These are phyloP conservation scores for Metopolophium dirhodum DNA, from an alignment of 1,140 invertebrate genomes.

Conservation along the genomic window DNA sequence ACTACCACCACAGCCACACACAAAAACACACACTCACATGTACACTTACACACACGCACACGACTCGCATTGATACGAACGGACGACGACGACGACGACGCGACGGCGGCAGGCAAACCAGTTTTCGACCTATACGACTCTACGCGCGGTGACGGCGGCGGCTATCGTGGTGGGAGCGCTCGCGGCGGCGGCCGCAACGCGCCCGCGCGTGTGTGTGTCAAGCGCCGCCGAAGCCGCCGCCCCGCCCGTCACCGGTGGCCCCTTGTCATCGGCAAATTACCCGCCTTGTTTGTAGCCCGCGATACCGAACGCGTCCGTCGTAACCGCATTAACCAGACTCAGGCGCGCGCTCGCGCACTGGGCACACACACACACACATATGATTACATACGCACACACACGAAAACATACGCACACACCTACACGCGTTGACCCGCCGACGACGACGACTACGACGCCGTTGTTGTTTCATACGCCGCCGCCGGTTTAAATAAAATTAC, in stretches of 20 bases:
- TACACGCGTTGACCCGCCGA: not conserved
- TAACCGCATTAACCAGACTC: constrained; percentile 51
- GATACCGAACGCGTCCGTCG: constrained; percentile 52
- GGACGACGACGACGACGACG: not conserved
- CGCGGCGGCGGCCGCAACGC: not conserved
- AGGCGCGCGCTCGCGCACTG: not conserved
- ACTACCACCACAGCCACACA: not conserved
- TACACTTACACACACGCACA: not conserved
- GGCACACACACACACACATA: not conserved
- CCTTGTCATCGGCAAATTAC: constrained; percentile 57
- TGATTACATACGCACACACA: not conserved
- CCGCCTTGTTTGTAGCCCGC: constrained; percentile 52
- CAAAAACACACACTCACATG: not conserved
- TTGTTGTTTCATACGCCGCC: not conserved
- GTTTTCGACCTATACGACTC: constrained; percentile 14
- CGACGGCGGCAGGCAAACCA: constrained; percentile 36
- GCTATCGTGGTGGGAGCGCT: constrained; percentile 14
- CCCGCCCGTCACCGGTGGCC: constrained; percentile 53
- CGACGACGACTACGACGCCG: not conserved
- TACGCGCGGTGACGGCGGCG: not conserved
- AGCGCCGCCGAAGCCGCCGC: constrained; percentile 50
- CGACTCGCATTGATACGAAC: not conserved
- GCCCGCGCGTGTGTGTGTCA: constrained; percentile 41
- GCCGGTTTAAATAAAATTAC: constrained; percentile 27
- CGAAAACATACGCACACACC: not conserved